Evolutionary conservation across 2,888 invertebrate genomes (phyloP).

Genomic region (Dorcus hopei): DNA sequence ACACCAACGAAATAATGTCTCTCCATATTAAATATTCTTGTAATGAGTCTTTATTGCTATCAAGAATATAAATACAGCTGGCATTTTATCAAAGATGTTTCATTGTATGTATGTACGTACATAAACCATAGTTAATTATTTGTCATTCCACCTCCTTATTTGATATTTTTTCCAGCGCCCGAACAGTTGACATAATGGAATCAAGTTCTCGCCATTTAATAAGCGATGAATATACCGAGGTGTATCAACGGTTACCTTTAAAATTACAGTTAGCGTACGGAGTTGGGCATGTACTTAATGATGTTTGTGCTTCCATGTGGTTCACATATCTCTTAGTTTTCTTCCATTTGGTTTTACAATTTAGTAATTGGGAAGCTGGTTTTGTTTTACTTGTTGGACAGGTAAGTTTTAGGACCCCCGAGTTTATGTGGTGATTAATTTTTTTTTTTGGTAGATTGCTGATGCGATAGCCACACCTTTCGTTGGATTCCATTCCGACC

Average conservation of each 20-base stretch:
- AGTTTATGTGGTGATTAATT: constrained; percentile 38
- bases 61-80: too few relatives aligned
- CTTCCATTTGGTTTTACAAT: constrained; percentile 63
- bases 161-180: constrained; percentile 51
- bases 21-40: too few relatives aligned
- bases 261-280: constrained; percentile 59
- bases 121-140: too few relatives aligned
- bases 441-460: constrained; percentile 53
- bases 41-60: too few relatives aligned
- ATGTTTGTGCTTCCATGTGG: constrained; percentile 93
- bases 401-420: constrained; percentile 39
- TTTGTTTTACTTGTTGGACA: constrained; percentile 77
- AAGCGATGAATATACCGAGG: constrained; percentile 51
- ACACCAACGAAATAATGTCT: too few relatives aligned
- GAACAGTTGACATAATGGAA: constrained; percentile 26
- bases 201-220: constrained; percentile 30
- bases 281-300: constrained; percentile 88
- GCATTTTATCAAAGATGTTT: too few relatives aligned
- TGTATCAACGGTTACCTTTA: constrained; percentile 48
- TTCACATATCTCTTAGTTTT: constrained; percentile 89
- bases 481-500: constrained; percentile 81
- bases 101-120: too few relatives aligned
- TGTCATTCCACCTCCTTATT: not conserved
- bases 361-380: constrained; percentile 58
- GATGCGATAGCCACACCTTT: constrained; percentile 89